Percentiles rank a stretch among this genome's conserved stretches.
phyloP scores from a whole-genome alignment of 1,140 invertebrate genomes.

The Zelostemma sp. region DNA sequence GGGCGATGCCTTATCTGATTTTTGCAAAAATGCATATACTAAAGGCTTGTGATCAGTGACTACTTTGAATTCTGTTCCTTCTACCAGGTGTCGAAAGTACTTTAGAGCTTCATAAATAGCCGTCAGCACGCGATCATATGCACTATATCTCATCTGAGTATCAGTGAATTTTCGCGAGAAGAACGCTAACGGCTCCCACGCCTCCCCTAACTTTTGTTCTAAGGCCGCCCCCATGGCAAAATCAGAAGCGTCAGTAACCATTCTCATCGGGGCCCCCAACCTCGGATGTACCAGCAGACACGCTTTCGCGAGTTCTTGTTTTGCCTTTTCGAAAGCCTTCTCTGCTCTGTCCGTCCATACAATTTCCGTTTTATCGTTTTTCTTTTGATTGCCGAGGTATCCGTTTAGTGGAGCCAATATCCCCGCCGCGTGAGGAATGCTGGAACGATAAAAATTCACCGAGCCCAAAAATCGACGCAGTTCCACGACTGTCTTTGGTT shows the following conservation, averaged over 20 bases:
- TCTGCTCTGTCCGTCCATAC: neutral
- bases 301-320: slow-evolving; percentile 7
- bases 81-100: slow-evolving; percentile 61
- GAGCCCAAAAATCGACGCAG: slow-evolving; percentile 41
- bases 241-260: slow-evolving; percentile 39
- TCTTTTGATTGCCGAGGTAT: too few species aligned
- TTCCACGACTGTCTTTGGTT: slow-evolving; percentile 18
- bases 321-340: slow-evolving; percentile 26
- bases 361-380: too few species aligned
- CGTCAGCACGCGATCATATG: slow-evolving; percentile 25
- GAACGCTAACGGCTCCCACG: slow-evolving; percentile 43
- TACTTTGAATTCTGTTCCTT: slow-evolving; percentile 57
- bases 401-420: neutral
- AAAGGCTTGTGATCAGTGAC: slow-evolving; percentile 65
- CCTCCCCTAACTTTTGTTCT: slow-evolving; percentile 15
- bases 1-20: slow-evolving; percentile 39
- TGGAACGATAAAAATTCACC: slow-evolving; percentile 37
- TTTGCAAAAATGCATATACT: slow-evolving; percentile 51
- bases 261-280: neutral
- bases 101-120: slow-evolving; percentile 47
- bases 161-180: slow-evolving; percentile 43
- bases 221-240: slow-evolving; percentile 30
- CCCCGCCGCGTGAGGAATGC: neutral
- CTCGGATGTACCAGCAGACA: slow-evolving; percentile 12
- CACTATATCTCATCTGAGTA: slow-evolving; percentile 56